Base-by-base conservation (phyloP, 2,113 vertebrate genomes). In the Xiphorhynchus elegans region DNA sequence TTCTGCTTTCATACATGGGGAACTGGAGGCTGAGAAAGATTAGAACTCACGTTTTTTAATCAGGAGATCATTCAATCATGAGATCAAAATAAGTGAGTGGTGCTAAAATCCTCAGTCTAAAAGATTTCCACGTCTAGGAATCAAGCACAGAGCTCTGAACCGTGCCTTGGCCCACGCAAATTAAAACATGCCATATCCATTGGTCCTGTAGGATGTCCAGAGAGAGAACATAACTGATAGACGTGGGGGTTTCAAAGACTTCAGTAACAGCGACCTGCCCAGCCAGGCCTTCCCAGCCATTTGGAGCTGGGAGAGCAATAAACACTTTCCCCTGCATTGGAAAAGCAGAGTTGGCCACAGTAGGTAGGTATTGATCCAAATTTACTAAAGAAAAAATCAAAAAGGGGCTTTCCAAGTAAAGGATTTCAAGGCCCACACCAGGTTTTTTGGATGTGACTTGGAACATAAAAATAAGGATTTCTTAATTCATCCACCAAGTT, bases 401-500 rank as follows among this genome's bases (percentile, higher is more conserved):
- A 63, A 70, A 14, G 1, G 0, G 6, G 25, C 35, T 78, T 93
- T 75, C 35, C 21, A 52, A 47, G 20, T 55, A 47, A 78, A 64
- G 35, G 49, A 78, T 72, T 89, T 92, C 59, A 47, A 52, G 90
- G 31, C 55, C 24, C 20, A 55, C 21, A 18, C 28, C 39, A 89
- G 35, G 17, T 44, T 67, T 70, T 73, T 63, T 90, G 44, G 3
- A n/a, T 40, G 44, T 90, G 33, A 11, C 35, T 77, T 84, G 47
- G 68, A 90, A 92, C 50, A 88, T 62, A 93, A 88, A 94, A 93
- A 76, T 79, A 90, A 96, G 2, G 1, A 80, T 88, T 95, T 59
- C 80, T 94, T 89, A 87, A 87, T 95, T 96, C 66, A 90, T 59
- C 47, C 52, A 90, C 73, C 60, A 44, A 77, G 76, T 53, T 91